A percentile compares a stretch with the other conserved stretches of the same genome.
Evolutionary conservation across 2,888 invertebrate genomes (phyloP).

Genomic region (Melipona bicolor): DNA sequence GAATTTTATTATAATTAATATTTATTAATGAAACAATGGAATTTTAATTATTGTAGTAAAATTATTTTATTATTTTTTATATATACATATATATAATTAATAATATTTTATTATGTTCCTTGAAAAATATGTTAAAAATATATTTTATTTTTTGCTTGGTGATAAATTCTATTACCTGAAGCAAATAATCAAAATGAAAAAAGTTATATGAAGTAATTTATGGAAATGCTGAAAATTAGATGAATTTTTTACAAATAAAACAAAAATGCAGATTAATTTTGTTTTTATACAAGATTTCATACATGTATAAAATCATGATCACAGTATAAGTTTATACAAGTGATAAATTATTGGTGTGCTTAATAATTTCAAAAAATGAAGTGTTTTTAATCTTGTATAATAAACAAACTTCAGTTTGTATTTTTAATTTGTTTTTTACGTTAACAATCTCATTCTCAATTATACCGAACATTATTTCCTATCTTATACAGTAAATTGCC

Average conservation of each 20-base stretch:
- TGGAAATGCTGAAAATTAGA: not conserved
- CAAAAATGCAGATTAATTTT: not conserved
- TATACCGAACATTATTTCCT: constrained; percentile 11
- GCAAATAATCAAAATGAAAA: constrained; percentile 36
- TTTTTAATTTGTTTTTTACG: constrained; percentile 16
- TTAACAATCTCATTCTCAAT: not conserved
- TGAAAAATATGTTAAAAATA: constrained; percentile 16
- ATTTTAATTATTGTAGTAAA: constrained; percentile 12
- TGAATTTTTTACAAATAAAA: not conserved
- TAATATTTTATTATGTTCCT: constrained; percentile 23
- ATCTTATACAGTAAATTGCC: not conserved
- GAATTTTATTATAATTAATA: constrained; percentile 15
- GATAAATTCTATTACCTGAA: constrained; percentile 14
- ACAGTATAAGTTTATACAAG: not conserved
- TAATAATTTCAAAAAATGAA: not conserved
- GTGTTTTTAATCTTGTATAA: constrained; percentile 7
- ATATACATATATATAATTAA: not conserved
- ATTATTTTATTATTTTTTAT: constrained; percentile 18
- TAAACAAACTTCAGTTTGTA: constrained; percentile 2
- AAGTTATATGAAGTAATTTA: not conserved
- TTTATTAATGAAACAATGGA: not conserved
- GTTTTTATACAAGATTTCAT: constrained; percentile 8
- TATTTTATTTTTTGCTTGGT: constrained; percentile 18
- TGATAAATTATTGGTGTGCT: not conserved
- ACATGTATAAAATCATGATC: not conserved